These are phyloP conservation scores for Trachurus trachurus DNA, from an alignment of 2,797 vertebrate species.

Conservation along the genomic window DNA sequence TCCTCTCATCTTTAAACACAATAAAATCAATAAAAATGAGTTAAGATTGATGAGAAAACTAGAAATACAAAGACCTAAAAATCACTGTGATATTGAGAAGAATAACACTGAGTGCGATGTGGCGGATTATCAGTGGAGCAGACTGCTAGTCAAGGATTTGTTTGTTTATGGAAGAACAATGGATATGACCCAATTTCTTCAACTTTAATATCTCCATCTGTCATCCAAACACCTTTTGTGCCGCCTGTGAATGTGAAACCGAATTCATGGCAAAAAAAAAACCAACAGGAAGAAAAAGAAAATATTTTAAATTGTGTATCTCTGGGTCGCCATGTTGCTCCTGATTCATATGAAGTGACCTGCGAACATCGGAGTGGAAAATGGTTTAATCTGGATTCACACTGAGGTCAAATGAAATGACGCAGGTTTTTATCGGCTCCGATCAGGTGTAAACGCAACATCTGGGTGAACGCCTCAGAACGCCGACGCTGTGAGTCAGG, in stretches of 20 bases:
- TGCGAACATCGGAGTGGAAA: too few relatives aligned
- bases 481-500: too few relatives aligned
- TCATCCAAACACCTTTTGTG: not conserved
- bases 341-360: not conserved
- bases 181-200: not conserved
- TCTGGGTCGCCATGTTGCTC: not conserved
- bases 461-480: too few relatives aligned
- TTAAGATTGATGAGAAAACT: not conserved
- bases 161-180: constrained; percentile 1
- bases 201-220: not conserved
- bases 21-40: not conserved
- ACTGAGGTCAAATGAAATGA: too few relatives aligned
- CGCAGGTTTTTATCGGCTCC: too few relatives aligned
- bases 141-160: constrained; percentile 3
- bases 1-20: not conserved
- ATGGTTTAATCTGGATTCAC: too few relatives aligned
- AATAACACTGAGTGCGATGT: not conserved
- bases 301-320: too few relatives aligned
- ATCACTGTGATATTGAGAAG: not conserved
- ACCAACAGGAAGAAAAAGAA: too few relatives aligned
- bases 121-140: constrained; percentile 8
- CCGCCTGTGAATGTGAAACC: not conserved
- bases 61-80: not conserved
- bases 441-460: too few relatives aligned
- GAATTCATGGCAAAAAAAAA: not conserved